Conservation (phyloP, 2,888 invertebrate genomes). For the Drosophila ochracea region DNA sequence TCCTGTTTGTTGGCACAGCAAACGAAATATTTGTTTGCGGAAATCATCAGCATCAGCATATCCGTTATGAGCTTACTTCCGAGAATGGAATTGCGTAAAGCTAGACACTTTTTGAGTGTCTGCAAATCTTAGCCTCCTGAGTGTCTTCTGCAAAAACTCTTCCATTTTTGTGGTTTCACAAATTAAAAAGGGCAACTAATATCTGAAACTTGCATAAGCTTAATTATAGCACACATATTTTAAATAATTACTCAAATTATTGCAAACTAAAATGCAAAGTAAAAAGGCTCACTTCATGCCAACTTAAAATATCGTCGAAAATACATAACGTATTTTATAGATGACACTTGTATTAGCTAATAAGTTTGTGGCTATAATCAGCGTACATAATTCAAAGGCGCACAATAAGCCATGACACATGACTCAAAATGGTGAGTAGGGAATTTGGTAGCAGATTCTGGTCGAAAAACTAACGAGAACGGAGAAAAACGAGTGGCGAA, state of each 20-base stretch:
- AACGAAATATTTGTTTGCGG: slow-evolving; percentile 78
- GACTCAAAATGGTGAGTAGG: slow-evolving; percentile 3
- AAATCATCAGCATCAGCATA: slow-evolving; percentile 76
- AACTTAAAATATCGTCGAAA: not conserved
- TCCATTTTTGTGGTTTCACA: not conserved
- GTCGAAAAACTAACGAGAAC: slow-evolving; percentile 54
- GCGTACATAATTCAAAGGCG: slow-evolving; percentile 36
- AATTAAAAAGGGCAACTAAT: not conserved
- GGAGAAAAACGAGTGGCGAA: slow-evolving; percentile 52
- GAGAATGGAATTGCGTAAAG: slow-evolving; percentile 22
- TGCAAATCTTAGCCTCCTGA: not conserved
- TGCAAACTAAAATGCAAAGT: not conserved
- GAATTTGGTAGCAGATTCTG: not conserved
- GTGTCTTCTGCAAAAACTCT: not conserved
- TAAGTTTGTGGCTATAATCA: slow-evolving; percentile 38
- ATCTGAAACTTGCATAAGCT: not conserved
- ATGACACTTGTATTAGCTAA: slow-evolving; percentile 37
- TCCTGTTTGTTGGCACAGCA: slow-evolving; percentile 59
- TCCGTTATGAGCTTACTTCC: slow-evolving; percentile 65
- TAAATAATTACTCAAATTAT: not conserved
- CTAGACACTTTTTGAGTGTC: not conserved
- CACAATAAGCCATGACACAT: slow-evolving; percentile 9
- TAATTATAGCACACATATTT: not conserved
- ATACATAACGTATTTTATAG: not conserved
- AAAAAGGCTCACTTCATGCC: not conserved